phyloP scores from a whole-genome alignment of 2,113 vertebrate species.

The Thryonomys swinderianus region DNA sequence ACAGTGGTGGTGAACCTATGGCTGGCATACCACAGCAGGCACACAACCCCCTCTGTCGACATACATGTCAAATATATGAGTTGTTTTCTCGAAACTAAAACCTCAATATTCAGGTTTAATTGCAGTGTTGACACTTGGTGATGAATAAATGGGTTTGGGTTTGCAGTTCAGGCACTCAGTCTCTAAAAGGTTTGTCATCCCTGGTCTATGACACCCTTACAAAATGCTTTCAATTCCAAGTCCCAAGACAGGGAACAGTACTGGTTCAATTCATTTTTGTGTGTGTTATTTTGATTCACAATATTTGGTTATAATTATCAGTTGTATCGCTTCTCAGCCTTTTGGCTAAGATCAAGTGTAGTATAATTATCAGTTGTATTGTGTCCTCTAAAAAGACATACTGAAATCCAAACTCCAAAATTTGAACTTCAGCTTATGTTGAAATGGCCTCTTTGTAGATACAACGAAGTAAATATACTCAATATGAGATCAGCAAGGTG shows the following conservation, averaged over 20 bases:
- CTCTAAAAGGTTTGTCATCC: not conserved
- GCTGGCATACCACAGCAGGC: not conserved
- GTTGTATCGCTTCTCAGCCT: too few species aligned
- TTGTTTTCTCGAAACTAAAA: not conserved
- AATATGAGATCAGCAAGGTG: not conserved
- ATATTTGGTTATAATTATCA: not conserved
- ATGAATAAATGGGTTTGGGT: not conserved
- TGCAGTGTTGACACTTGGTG: not conserved
- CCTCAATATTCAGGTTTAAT: not conserved
- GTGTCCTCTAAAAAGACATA: not conserved
- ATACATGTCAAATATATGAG: not conserved
- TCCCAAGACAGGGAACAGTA: not conserved
- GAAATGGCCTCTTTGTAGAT: not conserved
- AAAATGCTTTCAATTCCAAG: constrained; percentile 36
- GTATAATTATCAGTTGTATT: too few species aligned
- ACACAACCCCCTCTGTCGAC: not conserved
- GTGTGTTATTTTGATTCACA: not conserved
- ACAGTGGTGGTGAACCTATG: not conserved
- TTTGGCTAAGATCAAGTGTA: too few species aligned
- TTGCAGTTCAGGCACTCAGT: not conserved
- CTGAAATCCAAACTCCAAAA: not conserved
- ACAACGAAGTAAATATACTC: not conserved
- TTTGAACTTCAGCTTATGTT: constrained; percentile 1
- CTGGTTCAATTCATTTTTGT: not conserved
- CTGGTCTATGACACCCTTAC: not conserved